Evolutionary conservation across 2,888 invertebrate genomes (phyloP), one percentile per base, ranked within the genome.

Genomic region (Kuschelorhynchus macadamiae): DNA sequence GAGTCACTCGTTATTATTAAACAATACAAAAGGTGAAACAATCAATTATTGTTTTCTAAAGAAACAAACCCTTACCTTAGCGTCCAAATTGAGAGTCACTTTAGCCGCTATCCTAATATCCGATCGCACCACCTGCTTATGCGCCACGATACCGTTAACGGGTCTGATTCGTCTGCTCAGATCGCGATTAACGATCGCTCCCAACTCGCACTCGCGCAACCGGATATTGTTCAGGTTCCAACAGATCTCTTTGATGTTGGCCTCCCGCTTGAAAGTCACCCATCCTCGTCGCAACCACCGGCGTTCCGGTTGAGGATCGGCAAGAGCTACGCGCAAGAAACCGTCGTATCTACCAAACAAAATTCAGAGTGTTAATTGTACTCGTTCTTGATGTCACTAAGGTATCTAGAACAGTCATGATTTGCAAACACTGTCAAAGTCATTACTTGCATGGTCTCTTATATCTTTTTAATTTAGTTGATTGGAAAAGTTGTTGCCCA

Each of bases 191-290:
- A 99, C 96, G 74, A 98, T 96, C 5, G 97, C 96, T 14, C 96
- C 96, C 74, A 97, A 85, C 83, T 97, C 97, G 81, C 94, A 94
- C 78, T 97, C 97, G 71, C 92, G 90, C 71, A 93, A 85, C 20
- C 47, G 14, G 8, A 97, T 95, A 76, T 96, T 97, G 82, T 98
- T 98, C 41, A 99, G 88, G 81, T 95, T 96, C 98, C 98, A 99
- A 84, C 98, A 99, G 74, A 99, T 98, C 81, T 99, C 98, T 82
- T 98, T 98, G 74, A 99, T 98, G 84, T 98, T 98, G 46, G 98
- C 97, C 79, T 96, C 94, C 16, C 97, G 88, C 73, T 95, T 93
- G 85, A 98, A 98, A 0, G 98, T 98, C 32, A 98, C 97, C 98
- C 98, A 99, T 39, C 98, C 99, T 50, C 98, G 90, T 11, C 99